These are phyloP conservation scores for Chaitophorus viminalis DNA, from an alignment of 2,888 invertebrate species.

Conservation along the genomic window DNA sequence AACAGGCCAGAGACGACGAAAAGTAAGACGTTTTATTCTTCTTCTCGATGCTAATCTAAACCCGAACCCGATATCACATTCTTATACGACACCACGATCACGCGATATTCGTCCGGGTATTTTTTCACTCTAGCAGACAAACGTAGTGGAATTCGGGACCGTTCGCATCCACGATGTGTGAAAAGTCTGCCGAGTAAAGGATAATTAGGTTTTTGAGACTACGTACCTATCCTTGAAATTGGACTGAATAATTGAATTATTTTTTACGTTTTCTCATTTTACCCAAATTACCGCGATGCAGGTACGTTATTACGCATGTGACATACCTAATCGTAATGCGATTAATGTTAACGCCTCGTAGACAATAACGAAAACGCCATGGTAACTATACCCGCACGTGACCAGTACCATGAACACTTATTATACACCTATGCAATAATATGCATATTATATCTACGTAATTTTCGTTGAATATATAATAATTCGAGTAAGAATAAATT, in stretches of 20 bases:
- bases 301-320: background rate
- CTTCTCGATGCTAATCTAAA: background rate
- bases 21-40: conserved; percentile 34
- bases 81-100: background rate
- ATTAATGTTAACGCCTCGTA: background rate
- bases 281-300: conserved; percentile 31
- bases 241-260: conserved; percentile 19
- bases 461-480: no score
- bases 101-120: background rate
- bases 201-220: conserved; percentile 38
- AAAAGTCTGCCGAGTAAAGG: conserved; percentile 5
- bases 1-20: conserved; percentile 13
- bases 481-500: no score
- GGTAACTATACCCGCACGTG: background rate
- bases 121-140: background rate
- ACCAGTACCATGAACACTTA: no score
- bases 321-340: background rate
- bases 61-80: background rate
- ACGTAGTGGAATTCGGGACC: background rate
- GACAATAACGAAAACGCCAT: background rate
- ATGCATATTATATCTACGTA: no score
- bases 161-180: background rate
- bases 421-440: no score
- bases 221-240: background rate
- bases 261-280: conserved; percentile 30